These are phyloP conservation scores for Linepithema humile DNA, from an alignment of 1,140 invertebrate species.

Conservation along the genomic window DNA sequence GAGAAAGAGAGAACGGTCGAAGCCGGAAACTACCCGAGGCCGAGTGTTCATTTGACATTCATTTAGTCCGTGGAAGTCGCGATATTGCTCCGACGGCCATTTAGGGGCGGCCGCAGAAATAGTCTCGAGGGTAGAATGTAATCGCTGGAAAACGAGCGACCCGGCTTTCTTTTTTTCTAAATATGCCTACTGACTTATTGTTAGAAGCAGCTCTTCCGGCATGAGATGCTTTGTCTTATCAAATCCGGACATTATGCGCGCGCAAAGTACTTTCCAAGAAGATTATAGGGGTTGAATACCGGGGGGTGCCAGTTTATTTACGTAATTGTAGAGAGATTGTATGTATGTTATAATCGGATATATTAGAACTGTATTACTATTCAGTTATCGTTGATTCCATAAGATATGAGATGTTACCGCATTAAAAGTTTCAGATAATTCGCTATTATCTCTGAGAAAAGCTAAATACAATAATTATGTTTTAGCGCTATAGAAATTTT, in stretches of 20 bases:
- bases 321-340: background rate
- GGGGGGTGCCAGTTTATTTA: background rate
- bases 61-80: constrained; percentile 68
- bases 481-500: background rate
- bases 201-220: constrained; percentile 6
- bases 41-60: constrained; percentile 72
- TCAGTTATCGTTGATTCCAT: background rate
- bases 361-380: background rate
- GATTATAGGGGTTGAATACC: background rate
- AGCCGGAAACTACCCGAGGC: constrained; percentile 26
- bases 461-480: background rate
- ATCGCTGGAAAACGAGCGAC: constrained; percentile 70
- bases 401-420: too few relatives aligned
- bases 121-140: constrained; percentile 59
- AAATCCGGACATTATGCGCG: constrained; percentile 8
- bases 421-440: too few relatives aligned
- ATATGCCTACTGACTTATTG: constrained; percentile 53
- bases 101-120: constrained; percentile 34
- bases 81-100: constrained; percentile 62
- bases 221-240: constrained; percentile 10
- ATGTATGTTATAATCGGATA: background rate
- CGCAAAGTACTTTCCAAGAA: background rate
- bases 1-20: background rate
- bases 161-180: constrained; percentile 36
- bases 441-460: background rate